Evolutionary conservation across 1,140 invertebrate genomes (phyloP), one percentile per base, ranked within the genome.

Genomic region (Frieseomelitta varia): DNA sequence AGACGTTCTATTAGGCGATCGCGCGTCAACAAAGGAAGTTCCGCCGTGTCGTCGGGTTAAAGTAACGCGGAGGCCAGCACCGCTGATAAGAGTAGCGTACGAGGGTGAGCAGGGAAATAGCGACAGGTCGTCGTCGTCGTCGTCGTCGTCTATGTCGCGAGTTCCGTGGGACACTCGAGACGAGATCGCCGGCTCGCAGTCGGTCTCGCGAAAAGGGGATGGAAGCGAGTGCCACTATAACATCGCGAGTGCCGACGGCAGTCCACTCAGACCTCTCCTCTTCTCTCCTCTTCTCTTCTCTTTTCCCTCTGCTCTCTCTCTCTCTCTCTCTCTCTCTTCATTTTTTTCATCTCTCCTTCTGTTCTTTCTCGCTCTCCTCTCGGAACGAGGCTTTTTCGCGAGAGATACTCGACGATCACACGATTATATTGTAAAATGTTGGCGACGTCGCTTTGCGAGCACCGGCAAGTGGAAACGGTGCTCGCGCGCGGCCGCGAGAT

Each of bases 191-290:
- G 30, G 39, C 24, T 68, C 63, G 79, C 61, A 82, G 74, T 67
- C 79, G 82, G 73, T 58, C 61, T 72, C 27, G 53, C 47, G 51
- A 68, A 53, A 61, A 30, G 27, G 87, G 61, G 84, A 34, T 75
- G 78, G 85, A 86, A 88, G 79, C 85, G 80, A 89, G 81, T 88
- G 80, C 75, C 77, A 79, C 77, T 88, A 83, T 80, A 86, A 56
- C 76, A 55, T 82, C 84, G 79, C 67, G 87, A 89, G 88, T 86
- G 87, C 85, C 88, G 87, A 72, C 87, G 88, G 67, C 84, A 47
- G 85, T 81, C 85, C 85, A 88, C 85, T 89, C 87, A 89, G 80
- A 86, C 77, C 55, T 72, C 24, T 4, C 21, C 61, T 10, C 4
- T 53, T 1, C 34, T 51, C 55, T 19, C 47, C 53, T 34, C 65